Evolutionary conservation across 2,888 invertebrate species (phyloP), one percentile per base, ranked within the genome.

Genomic region (Leucania comma): DNA sequence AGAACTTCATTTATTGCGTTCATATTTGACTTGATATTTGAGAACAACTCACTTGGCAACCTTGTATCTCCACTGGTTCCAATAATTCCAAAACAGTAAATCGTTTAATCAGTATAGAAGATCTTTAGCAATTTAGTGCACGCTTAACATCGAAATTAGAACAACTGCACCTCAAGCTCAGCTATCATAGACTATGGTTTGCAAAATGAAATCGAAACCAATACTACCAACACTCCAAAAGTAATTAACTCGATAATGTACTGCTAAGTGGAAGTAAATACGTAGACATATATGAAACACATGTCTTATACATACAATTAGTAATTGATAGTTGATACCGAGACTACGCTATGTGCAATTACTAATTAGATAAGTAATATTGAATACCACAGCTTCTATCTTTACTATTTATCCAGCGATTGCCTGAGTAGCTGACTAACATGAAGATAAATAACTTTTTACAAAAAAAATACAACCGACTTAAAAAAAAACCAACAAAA

Each of bases 261-360:
- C 50, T 58, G 72, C 73, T 78, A 69, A 78, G 78, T 78, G 67
- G 51, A 77, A 67, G 65, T 77, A 81, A 62, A 81, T 81, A 75
- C 54, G 58, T 72, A 81, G 56, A 77, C 42, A 42, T 81, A 65
- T 64, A 56, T 63, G 58, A 50, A 65, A 60, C 53, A 32, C 58
- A 73, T 73, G 54, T 26, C 64, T 67, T 58, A 53, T 73, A 62
- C n/a, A n/a, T n/a, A n/a, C n/a, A n/a, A n/a, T 72, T 72, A 59
- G 50, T 46, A 61, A 76, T 56, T 46, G 42, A 64, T 64, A 59
- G 61, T 61, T 68, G 46, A 65, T 63, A 32, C 56, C n/a, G 29
- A 12, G 24, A 50, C 22, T 60, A 35, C 9, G 60, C 53, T 60
- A 60, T 76, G n/a, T n/a, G 50, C 29, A n/a, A 54, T 29, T 9